Conservation (phyloP, 2,113 vertebrate genomes). For the Burhinus bistriatus region DNA sequence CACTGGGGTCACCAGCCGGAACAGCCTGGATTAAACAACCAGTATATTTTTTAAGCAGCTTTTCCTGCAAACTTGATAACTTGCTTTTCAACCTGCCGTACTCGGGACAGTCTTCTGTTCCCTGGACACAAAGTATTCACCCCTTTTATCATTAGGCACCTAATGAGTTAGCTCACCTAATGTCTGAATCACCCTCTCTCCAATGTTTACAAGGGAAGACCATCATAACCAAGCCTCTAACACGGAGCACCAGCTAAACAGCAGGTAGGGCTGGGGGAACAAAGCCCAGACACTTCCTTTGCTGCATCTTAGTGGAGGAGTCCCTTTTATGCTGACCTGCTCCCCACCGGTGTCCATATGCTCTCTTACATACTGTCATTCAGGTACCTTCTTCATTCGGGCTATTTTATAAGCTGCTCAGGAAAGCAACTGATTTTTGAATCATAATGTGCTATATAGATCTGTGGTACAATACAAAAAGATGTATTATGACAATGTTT, state of each 20-base stretch:
- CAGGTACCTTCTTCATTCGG: background rate
- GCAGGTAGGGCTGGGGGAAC: background rate
- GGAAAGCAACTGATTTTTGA: background rate
- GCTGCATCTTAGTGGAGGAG: background rate
- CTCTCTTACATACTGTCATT: background rate
- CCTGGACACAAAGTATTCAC: background rate
- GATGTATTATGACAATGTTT: background rate
- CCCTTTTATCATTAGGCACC: background rate
- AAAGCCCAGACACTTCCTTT: background rate
- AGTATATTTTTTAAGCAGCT: background rate
- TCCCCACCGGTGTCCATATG: background rate
- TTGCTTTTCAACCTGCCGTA: background rate
- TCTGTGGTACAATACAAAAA: background rate
- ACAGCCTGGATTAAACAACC: background rate
- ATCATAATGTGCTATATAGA: background rate
- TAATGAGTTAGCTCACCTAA: background rate
- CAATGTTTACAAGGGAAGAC: background rate
- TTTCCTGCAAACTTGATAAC: background rate
- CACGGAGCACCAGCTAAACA: background rate
- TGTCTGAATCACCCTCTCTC: background rate
- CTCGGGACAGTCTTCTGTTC: background rate
- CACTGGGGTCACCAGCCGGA: background rate
- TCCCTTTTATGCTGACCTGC: background rate
- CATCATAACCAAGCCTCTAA: background rate
- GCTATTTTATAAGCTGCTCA: background rate